Evolutionary conservation across 2,888 invertebrate species (phyloP).

Genomic region (Drosophila anomalata): DNA sequence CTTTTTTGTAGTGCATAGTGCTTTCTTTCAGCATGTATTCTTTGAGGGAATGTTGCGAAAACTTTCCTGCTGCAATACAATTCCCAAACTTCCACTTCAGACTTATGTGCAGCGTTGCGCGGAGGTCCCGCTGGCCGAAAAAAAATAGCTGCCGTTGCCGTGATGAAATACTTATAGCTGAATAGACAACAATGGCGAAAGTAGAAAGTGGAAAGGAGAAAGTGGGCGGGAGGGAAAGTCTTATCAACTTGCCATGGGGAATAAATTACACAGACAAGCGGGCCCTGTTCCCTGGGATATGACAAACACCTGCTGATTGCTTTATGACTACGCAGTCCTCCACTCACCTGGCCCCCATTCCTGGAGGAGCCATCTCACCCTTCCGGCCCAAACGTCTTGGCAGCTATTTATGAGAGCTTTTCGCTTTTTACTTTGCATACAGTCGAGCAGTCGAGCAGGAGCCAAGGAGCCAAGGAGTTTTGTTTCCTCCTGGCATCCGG

Average conservation of each 20-base stretch:
- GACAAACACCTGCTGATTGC: conserved; percentile 75
- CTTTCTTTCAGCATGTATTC: neutral
- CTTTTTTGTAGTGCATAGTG: too few species aligned
- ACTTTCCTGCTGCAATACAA: conserved; percentile 9
- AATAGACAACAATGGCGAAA: conserved; percentile 14
- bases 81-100: conserved; percentile 11
- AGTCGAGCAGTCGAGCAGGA: conserved; percentile 17
- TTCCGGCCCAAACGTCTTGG: conserved; percentile 29
- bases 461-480: conserved; percentile 31
- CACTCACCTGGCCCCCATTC: neutral
- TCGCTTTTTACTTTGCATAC: conserved; percentile 66
- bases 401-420: conserved; percentile 69
- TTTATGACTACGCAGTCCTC: conserved; percentile 29
- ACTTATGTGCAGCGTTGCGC: neutral
- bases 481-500: conserved; percentile 7
- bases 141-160: conserved; percentile 24
- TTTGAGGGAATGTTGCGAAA: conserved; percentile 9
- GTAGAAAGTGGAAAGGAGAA: neutral
- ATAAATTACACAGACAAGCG: conserved; percentile 55
- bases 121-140: conserved; percentile 11
- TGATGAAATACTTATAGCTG: neutral
- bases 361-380: neutral
- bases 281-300: conserved; percentile 36
- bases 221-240: conserved; percentile 18
- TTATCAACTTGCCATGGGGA: conserved; percentile 56